Evolutionary conservation across 2,797 vertebrate species (phyloP).

Genomic region (Ptychadena robeensis): DNA sequence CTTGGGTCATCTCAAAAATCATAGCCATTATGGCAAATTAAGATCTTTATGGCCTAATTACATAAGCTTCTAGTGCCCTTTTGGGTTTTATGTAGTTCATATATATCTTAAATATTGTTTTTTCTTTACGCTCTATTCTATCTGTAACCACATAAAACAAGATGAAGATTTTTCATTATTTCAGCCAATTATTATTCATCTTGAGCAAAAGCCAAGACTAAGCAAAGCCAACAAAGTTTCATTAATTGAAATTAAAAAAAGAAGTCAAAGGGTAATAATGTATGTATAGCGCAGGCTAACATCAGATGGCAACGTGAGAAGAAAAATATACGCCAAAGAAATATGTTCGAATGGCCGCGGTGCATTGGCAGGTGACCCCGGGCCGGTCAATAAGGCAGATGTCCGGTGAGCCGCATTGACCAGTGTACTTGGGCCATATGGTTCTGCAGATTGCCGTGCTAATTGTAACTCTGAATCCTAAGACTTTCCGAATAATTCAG

Average conservation of each 20-base stretch:
- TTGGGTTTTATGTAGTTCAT: no score
- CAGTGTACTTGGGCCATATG: slow-evolving; percentile 30
- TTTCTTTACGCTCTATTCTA: background rate
- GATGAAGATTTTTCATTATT: slow-evolving; percentile 6
- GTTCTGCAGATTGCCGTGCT: slow-evolving; percentile 42
- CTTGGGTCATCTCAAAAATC: no score
- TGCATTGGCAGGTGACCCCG: slow-evolving; percentile 4
- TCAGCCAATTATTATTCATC: slow-evolving; percentile 19
- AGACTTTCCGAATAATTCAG: slow-evolving; percentile 13
- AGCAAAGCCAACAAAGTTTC: slow-evolving; percentile 16
- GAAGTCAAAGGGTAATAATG: slow-evolving; percentile 35
- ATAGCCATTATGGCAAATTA: no score
- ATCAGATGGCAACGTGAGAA: slow-evolving; percentile 6
- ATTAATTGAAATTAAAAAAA: slow-evolving; percentile 48
- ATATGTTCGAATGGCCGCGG: slow-evolving; percentile 1
- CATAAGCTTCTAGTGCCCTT: no score
- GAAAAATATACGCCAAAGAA: slow-evolving; percentile 17
- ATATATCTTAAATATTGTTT: background rate
- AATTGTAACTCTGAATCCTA: slow-evolving; percentile 30
- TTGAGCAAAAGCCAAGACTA: slow-evolving; percentile 38
- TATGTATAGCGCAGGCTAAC: slow-evolving; percentile 21
- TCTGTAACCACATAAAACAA: slow-evolving; percentile 6
- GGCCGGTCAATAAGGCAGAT: background rate
- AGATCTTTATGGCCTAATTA: no score
- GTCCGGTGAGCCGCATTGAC: background rate